Evolutionary conservation across 1,140 invertebrate genomes (phyloP), one percentile per base, ranked within the genome.

Genomic region (Mactra quadrangularis): DNA sequence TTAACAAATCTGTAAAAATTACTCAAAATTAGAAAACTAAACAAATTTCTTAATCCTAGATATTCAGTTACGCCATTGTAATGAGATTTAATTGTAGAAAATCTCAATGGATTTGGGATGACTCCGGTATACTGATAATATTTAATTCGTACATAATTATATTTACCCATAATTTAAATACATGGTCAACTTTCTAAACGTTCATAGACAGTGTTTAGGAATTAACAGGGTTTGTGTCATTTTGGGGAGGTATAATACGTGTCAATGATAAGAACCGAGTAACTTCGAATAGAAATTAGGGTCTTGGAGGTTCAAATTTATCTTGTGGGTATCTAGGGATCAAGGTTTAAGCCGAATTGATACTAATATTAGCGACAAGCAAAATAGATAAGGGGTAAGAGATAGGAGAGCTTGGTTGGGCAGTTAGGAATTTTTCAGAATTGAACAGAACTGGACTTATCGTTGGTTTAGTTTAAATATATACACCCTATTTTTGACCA

Each of bases 201-300:
- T 75, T 45, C n/a, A 17, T 22, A 22, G 41, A 53, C 22, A 66
- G 75, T 64, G 33, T 66, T 52, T 41, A 53, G 29, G 64, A 35
- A 68, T 79, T 79, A 79, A 33, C 62, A 57, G 31, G 33, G 35
- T 45, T 41, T 60, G 76, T 79, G 76, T 79, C 76, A 79, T 19
- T 47, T 45, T 17, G 35, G 45, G 27, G 17, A 38, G 33, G 62
- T 31, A 31, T 70, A 68, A 79, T 68, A 55, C 76, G 62, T 68
- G 75, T 77, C 64, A 68, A 1, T 29, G 76, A 79, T 79, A 79
- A 79, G 33, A 55, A 29, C 57, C 41, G 53, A 31, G 55, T 19
- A 72, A 59, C 55, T 75, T 31, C 52, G 72, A 57, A 45, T 41
- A 25, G 33, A 75, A 75, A 59, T 71, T 75, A 75, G 45, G 72